Evolutionary conservation across 2,113 vertebrate species (phyloP).

Genomic region (Gymnocephalus cernua): DNA sequence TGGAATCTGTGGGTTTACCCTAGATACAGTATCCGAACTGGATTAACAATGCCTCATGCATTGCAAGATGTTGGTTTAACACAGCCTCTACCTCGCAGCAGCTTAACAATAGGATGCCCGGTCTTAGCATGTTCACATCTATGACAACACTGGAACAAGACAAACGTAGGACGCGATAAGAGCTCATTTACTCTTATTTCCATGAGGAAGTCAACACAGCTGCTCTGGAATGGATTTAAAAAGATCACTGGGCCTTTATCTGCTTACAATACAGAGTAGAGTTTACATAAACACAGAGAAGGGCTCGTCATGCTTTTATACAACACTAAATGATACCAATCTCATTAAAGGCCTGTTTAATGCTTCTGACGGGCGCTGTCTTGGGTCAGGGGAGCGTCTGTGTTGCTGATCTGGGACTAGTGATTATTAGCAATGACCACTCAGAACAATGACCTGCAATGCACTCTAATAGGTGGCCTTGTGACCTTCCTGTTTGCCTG

Average conservation of each 20-base stretch:
- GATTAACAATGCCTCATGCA: constrained; percentile 70
- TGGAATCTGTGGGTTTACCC: constrained; percentile 68
- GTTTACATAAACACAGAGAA: constrained; percentile 51
- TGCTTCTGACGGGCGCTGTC: neutral
- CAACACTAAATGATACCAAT: constrained; percentile 12
- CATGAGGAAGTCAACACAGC: constrained; percentile 15
- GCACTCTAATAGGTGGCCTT: constrained; percentile 44
- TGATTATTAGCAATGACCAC: constrained; percentile 45
- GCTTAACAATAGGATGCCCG: constrained; percentile 31
- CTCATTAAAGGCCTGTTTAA: constrained; percentile 14
- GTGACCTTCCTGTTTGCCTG: constrained; percentile 46
- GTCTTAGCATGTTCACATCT: constrained; percentile 14
- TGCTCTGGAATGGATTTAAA: constrained; percentile 60
- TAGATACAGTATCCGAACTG: constrained; percentile 64
- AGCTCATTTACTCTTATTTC: constrained; percentile 34
- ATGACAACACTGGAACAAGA: neutral
- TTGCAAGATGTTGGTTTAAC: constrained; percentile 67
- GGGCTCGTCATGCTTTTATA: constrained; percentile 35
- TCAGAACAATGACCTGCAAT: constrained; percentile 26
- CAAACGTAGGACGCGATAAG: constrained; percentile 24
- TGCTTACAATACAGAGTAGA: constrained; percentile 61
- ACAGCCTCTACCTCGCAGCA: constrained; percentile 23
- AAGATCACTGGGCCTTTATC: constrained; percentile 64
- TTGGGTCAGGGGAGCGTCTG: constrained; percentile 8
- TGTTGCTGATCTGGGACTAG: constrained; percentile 5